Conservation (phyloP, 2,888 invertebrate species). For the Holacanthella duospinosa region DNA sequence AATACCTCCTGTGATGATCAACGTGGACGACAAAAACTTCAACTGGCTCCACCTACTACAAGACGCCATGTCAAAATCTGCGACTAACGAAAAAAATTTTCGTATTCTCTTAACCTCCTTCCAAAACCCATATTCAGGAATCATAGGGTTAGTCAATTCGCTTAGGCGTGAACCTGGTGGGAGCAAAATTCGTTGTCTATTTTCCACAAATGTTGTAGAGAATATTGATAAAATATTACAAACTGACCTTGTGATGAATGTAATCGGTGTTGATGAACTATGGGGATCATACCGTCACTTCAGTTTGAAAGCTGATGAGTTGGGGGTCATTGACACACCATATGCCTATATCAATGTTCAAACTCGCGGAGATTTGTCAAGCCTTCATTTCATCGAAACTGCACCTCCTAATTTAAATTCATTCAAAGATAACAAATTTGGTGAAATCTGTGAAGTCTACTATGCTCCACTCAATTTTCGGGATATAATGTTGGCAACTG, state of each 20-base stretch:
- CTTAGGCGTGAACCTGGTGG: slow-evolving; percentile 78
- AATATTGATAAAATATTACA: slow-evolving; percentile 5
- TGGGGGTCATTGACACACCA: slow-evolving; percentile 34
- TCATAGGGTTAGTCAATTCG: slow-evolving; percentile 81
- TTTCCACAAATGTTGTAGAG: neutral
- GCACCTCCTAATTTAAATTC: slow-evolving; percentile 5
- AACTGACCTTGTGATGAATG: slow-evolving; percentile 15
- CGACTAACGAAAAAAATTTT: too few relatives aligned
- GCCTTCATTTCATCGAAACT: slow-evolving; percentile 67
- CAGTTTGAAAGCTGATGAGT: slow-evolving; percentile 57
- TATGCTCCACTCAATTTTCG: slow-evolving; percentile 86
- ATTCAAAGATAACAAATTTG: too few relatives aligned
- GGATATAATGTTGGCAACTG: slow-evolving; percentile 88
- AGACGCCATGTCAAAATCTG: slow-evolving; percentile 51
- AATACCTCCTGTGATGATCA: too few relatives aligned
- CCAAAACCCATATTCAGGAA: slow-evolving; percentile 59
- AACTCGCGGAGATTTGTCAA: slow-evolving; percentile 74
- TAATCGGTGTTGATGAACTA: slow-evolving; percentile 49
- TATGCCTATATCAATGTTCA: slow-evolving; percentile 53
- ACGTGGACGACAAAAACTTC: slow-evolving; percentile 43
- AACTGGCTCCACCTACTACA: slow-evolving; percentile 44
- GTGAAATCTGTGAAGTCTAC: slow-evolving; percentile 49
- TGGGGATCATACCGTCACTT: slow-evolving; percentile 84
- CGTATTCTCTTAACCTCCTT: slow-evolving; percentile 60
- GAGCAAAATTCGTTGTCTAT: slow-evolving; percentile 54